phyloP scores from a whole-genome alignment of 1,140 invertebrate species.

The Eumeta japonica region DNA sequence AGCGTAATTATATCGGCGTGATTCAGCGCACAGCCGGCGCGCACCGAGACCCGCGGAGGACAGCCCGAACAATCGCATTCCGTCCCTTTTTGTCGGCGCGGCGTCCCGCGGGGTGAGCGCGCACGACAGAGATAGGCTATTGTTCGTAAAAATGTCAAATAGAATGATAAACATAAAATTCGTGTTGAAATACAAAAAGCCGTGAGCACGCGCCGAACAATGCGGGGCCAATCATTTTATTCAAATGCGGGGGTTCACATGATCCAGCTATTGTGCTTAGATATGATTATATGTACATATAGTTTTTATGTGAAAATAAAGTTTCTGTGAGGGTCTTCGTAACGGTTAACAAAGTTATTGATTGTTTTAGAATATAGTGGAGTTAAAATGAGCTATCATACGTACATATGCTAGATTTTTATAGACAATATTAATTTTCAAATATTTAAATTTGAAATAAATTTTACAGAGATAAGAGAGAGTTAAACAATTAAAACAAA shows the following conservation, averaged over 20 bases:
- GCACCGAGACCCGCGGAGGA: conserved; percentile 16
- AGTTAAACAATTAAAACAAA: too few relatives aligned
- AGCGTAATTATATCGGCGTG: conserved; percentile 33
- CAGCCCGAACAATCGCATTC: conserved; percentile 15
- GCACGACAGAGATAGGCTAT: conserved; percentile 26
- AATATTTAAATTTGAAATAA: too few relatives aligned
- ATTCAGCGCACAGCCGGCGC: conserved; percentile 39
- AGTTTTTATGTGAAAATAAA: too few relatives aligned
- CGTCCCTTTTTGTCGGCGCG: conserved; percentile 33
- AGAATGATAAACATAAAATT: conserved; percentile 52
- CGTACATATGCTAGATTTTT: too few relatives aligned
- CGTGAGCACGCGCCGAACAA: conserved; percentile 25
- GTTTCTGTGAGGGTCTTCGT: too few relatives aligned
- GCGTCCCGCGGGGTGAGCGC: conserved; percentile 16
- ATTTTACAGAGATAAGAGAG: too few relatives aligned
- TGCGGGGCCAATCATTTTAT: conserved; percentile 32
- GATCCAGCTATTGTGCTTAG: not conserved
- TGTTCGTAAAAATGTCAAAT: conserved; percentile 53
- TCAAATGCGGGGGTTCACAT: conserved; percentile 17
- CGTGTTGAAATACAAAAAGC: conserved; percentile 35
- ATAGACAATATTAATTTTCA: too few relatives aligned
- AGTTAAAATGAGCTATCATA: too few relatives aligned
- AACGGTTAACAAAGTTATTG: too few relatives aligned
- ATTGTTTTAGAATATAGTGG: too few relatives aligned
- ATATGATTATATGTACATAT: not conserved